Conservation (phyloP, 2,888 invertebrate genomes). For the Clanis bilineata region DNA sequence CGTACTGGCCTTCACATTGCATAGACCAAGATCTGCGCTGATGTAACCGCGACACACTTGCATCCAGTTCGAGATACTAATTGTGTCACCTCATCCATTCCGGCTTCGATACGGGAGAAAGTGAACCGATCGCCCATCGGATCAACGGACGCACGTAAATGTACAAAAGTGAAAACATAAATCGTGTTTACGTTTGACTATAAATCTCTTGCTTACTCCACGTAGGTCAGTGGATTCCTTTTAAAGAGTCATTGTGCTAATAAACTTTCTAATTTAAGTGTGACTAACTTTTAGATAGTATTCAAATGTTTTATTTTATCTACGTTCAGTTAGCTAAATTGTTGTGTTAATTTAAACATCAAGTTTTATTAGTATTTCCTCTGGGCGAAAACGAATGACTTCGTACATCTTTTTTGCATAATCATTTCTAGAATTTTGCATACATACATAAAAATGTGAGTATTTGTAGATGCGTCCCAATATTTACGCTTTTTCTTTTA, state of each 20-base stretch:
- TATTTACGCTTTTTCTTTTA: not conserved
- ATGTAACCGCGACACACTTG: constrained; percentile 52
- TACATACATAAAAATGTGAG: no score
- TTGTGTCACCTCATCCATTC: constrained; percentile 31
- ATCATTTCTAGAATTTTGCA: not conserved
- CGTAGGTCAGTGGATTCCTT: not conserved
- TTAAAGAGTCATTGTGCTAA: not conserved
- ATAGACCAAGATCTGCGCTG: constrained; percentile 48
- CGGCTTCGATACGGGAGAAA: constrained; percentile 41
- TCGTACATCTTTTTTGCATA: not conserved
- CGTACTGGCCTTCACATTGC: constrained; percentile 71
- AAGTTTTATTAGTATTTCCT: not conserved
- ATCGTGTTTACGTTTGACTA: constrained; percentile 10
- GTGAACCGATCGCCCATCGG: constrained; percentile 36
- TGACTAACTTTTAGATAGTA: not conserved
- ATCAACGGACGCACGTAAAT: constrained; percentile 5
- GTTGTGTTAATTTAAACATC: not conserved
- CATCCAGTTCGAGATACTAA: constrained; percentile 24
- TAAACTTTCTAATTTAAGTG: constrained; percentile 6
- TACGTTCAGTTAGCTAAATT: not conserved
- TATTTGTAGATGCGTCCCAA: not conserved
- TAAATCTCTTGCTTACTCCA: not conserved
- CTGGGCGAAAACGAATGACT: not conserved
- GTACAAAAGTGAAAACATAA: constrained; percentile 19
- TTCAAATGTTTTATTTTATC: not conserved